Evolutionary conservation across 2,113 vertebrate genomes (phyloP).

Genomic region (Cephalopholis sonnerati): DNA sequence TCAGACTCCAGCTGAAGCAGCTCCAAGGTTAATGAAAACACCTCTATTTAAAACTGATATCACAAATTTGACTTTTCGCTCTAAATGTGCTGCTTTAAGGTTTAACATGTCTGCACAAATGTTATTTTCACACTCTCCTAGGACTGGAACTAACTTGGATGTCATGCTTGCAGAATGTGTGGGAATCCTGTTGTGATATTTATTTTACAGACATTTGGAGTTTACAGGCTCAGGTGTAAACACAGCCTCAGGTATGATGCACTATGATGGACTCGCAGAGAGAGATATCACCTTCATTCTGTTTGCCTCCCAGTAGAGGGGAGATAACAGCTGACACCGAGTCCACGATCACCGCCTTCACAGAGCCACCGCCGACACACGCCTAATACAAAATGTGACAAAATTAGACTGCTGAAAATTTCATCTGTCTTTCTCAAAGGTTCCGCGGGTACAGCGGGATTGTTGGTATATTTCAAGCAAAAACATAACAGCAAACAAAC

Average conservation of each 20-base stretch:
- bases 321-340: conserved; percentile 90
- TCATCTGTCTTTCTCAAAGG: neutral
- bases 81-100: neutral
- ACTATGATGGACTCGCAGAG: conserved; percentile 30
- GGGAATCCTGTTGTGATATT: neutral
- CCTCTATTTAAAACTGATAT: neutral
- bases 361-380: conserved; percentile 71
- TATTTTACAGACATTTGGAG: conserved; percentile 5
- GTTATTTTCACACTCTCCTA: neutral
- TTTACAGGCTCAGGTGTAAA: conserved; percentile 31
- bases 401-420: conserved; percentile 23
- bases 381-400: conserved; percentile 63
- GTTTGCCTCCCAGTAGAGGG: conserved; percentile 90
- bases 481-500: conserved; percentile 71
- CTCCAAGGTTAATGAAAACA: neutral
- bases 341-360: conserved; percentile 92
- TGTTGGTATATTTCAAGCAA: conserved; percentile 3
- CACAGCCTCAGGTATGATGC: conserved; percentile 25
- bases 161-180: neutral
- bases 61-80: neutral
- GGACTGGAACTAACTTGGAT: neutral
- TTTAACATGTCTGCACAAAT: neutral
- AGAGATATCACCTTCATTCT: conserved; percentile 89
- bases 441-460: neutral
- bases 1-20: neutral